A percentile compares a stretch with the other conserved stretches of the same genome.
Evolutionary conservation across 2,797 vertebrate genomes (phyloP).

Genomic region (Rhynchotus rufescens): DNA sequence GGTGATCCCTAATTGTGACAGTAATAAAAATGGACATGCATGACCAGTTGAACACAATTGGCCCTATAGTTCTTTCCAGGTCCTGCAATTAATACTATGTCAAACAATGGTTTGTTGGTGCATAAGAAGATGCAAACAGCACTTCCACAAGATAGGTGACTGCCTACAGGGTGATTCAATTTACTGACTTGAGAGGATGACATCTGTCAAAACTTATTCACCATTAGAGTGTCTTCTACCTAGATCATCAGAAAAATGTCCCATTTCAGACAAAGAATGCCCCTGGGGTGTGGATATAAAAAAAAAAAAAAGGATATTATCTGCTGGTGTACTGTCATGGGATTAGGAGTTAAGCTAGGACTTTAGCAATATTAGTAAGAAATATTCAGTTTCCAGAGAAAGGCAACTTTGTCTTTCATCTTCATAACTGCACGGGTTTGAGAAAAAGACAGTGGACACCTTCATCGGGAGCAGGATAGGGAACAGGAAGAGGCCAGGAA

Average conservation of each 20-base stretch:
- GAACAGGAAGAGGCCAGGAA: not conserved
- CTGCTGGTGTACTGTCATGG: not conserved
- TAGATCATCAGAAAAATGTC: slow-evolving; percentile 34
- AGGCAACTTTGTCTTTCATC: not conserved
- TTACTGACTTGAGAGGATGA: slow-evolving; percentile 63
- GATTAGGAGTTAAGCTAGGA: not conserved
- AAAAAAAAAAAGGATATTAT: slow-evolving; percentile 18
- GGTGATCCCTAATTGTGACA: slow-evolving; percentile 65
- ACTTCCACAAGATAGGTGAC: slow-evolving; percentile 52
- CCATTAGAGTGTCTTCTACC: slow-evolving; percentile 61
- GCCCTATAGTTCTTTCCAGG: slow-evolving; percentile 40
- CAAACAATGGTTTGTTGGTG: slow-evolving; percentile 45
- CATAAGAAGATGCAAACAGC: slow-evolving; percentile 37
- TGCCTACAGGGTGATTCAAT: slow-evolving; percentile 66
- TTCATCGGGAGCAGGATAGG: not conserved
- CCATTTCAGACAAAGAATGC: slow-evolving; percentile 36
- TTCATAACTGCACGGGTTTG: not conserved
- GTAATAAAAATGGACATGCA: slow-evolving; percentile 65
- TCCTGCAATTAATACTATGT: slow-evolving; percentile 70
- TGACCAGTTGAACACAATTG: slow-evolving; percentile 68
- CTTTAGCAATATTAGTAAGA: not conserved
- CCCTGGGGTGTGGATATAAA: not conserved
- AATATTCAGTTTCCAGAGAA: not conserved
- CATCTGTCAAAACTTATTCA: slow-evolving; percentile 66
- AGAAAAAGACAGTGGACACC: not conserved